Base-by-base conservation (phyloP, 2,888 invertebrate species). In the Drosophila neotestacea region DNA sequence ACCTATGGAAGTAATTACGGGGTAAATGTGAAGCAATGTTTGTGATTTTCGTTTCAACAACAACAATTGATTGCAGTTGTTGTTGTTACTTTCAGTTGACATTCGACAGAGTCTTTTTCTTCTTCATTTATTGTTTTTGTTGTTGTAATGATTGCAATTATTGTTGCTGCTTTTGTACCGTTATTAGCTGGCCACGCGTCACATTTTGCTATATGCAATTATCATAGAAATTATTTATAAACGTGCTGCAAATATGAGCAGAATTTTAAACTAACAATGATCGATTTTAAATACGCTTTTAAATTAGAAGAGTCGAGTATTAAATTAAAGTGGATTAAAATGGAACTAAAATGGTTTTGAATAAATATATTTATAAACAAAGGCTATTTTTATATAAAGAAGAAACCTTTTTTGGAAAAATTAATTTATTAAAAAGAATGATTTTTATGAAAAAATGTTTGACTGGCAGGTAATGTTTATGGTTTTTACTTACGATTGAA, bases 31-130 rank as follows among this genome's bases (percentile, higher is more conserved):
- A 74, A 56, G 64, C 71, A 71, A 73, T 74, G 84, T 74, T 84
- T 77, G 73, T 73, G 89, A 87, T 85, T 87, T 88, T 73, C 22
- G 22, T 22, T 22, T 74, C 74, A 72, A 51, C 68, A 85, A 85
- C 88, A 88, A 77, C 85, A 88, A 85, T 85, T 86, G 85, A 85
- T 85, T 88, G 72, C 79, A 67, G 78, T 81, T 86, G 48, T 73
- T 73, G 82, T 73, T 70, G 52, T 38, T 64, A 62, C 76, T 66
- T 76, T 55, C 46, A 72, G 60, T 63, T 79, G 62, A 66, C 70
- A 75, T 65, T 70, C 56, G 70, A 74, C 56, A 58, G 42, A 22
- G 22, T 22, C 22, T 22, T 22, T 22, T 22, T 22, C 47, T 47
- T 56, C 75, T 42, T 67, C 32, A 48, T 22, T 22, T 22, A 22